Conservation (phyloP, 2,888 invertebrate genomes). For the Melanostoma mellinum region DNA sequence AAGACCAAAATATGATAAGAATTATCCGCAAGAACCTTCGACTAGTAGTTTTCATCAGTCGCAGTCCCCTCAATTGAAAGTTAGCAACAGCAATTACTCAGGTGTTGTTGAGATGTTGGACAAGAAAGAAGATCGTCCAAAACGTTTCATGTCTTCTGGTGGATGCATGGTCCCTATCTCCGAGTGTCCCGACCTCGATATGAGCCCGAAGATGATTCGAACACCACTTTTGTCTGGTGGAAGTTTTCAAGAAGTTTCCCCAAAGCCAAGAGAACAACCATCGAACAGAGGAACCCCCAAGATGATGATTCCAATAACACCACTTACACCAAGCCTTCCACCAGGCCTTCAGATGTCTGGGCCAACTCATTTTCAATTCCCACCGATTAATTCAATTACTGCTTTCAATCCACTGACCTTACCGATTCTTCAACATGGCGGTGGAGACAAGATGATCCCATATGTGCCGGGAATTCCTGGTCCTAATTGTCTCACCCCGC, state of each 20-base stretch:
- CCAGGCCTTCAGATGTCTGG: conserved; percentile 79
- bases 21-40: conserved; percentile 49
- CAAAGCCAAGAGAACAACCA: conserved; percentile 75
- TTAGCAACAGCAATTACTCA: conserved; percentile 83
- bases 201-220: conserved; percentile 89
- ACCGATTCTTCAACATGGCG: conserved; percentile 83
- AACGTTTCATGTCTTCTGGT: conserved; percentile 80
- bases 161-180: conserved; percentile 85
- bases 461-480: conserved; percentile 95
- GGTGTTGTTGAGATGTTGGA: conserved; percentile 76
- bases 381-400: conserved; percentile 87
- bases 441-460: conserved; percentile 89
- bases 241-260: conserved; percentile 85
- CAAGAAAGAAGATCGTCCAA: conserved; percentile 78
- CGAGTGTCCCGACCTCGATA: conserved; percentile 84
- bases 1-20: conserved; percentile 52
- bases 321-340: conserved; percentile 84
- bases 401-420: conserved; percentile 88
- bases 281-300: conserved; percentile 81
- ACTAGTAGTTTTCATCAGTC: conserved; percentile 39
- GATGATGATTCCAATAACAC: conserved; percentile 84
- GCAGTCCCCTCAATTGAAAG: conserved; percentile 21
- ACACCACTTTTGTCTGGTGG: conserved; percentile 93
- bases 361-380: conserved; percentile 85
- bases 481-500: conserved; percentile 85